Evolutionary conservation across 2,888 invertebrate species (phyloP), one percentile per base, ranked within the genome.

Genomic region (Apotomis capreana): DNA sequence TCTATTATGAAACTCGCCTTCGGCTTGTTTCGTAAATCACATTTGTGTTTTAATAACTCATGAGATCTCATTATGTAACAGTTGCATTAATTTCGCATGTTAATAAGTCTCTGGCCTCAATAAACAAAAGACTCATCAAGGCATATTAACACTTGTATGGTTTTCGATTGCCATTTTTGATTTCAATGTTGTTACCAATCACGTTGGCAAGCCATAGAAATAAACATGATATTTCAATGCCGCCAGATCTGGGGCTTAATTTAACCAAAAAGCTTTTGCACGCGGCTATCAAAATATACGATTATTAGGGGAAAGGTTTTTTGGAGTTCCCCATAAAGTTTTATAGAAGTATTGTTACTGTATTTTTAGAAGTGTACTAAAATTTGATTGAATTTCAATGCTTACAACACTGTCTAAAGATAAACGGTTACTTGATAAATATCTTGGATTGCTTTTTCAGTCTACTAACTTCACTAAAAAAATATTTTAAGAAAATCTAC

Each of bases 271-370:
- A 70, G 73, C 69, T 60, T 74, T 78, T 78, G 76, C 77, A 78
- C 76, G 76, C 68, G 63, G 70, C 73, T 74, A 76, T 79, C 77
- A 80, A 78, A 80, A 76, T 69, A 75, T 80, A 78, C 73, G 76
- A 77, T 77, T 76, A 69, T 74, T 67, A 40, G 51, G 15, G 61
- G 64, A 65, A 54, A 61, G 70, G 57, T 62, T 68, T 72, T 72
- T 68, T 63, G 44, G 58, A 59, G 62, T 68, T 68, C 59, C 58
- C 37, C 68, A 13, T 72, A 68, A 68, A 68, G 63, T 54, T 63
- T 68, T 63, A 72, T 72, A 59, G 58, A 44, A 54, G 46, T 63
- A 63, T 72, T 60, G 60, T 70, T 62, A 51, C 62, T 37, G 12
- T 65, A 9, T 9, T 68, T 61, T 68, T 46, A n/a, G 61, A 36